Base-by-base conservation (phyloP, 2,888 invertebrate genomes). In the Aporophyla lueneburgensis region DNA sequence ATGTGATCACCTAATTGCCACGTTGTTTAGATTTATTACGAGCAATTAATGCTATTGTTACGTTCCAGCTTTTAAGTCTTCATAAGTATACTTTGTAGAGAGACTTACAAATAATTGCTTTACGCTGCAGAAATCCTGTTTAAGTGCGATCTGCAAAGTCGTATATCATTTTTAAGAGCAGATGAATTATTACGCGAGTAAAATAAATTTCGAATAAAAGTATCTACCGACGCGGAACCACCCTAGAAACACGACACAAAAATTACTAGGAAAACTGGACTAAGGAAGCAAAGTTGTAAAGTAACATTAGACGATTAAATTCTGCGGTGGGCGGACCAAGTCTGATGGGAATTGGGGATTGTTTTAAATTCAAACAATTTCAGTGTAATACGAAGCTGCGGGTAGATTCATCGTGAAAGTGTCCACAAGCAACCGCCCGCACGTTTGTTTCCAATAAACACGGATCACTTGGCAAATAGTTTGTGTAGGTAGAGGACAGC, bases 391-490 rank as follows among this genome's bases (percentile, higher is more conserved):
- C 75, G 59, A 74, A 58, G 62, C 56, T 70, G 71, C 12, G 65
- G 68, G 71, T 72, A 71, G 65, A 65, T 76, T 61, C 68, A 68
- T 71, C 68, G 63, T 46, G 61, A n/a, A 61, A 79, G 79, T 78
- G 78, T 80, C 78, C 66, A 65, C 74, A 61, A n/a, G 56, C 75
- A 40, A 54, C 59, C 53, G 56, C 67, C 59, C 63, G 54, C 78
- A 77, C 78, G 85, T 86, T 85, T 84, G 84, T 78, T 76, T 80
- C 78, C 82, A 84, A 86, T 85, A 84, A 87, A 80, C 76, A 78
- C 76, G 83, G 84, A 85, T 87, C 84, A 84, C 81, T 87, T 81
- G 76, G 79, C 71, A 83, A 83, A 86, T 87, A 83, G 87, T 88
- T 87, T 85, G 84, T 77, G 59, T 84, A 74, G 70, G 54, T 40